Percentiles rank a stretch among this genome's conserved stretches.
phyloP scores from a whole-genome alignment of 2,797 vertebrate species.

The Brachyrhaphis roseni region DNA sequence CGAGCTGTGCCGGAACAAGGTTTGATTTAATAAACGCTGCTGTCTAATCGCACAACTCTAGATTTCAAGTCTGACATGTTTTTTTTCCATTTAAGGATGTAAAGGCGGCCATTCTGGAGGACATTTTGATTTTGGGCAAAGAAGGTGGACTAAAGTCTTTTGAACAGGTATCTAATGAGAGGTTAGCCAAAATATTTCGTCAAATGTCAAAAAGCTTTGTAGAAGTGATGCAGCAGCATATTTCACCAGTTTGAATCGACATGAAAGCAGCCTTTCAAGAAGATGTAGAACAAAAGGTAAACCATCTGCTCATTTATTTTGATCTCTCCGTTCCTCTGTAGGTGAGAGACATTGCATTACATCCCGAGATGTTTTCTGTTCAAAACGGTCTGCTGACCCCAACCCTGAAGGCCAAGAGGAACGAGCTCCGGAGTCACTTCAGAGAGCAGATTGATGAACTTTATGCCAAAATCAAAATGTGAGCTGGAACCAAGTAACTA shows the following conservation, averaged over 20 bases:
- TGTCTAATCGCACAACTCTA: neutral
- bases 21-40: constrained; percentile 46
- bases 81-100: constrained; percentile 80
- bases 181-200: neutral
- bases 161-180: constrained; percentile 87
- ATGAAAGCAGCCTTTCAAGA: neutral
- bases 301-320: neutral
- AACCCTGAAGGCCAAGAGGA: constrained; percentile 93
- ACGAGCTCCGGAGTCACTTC: constrained; percentile 87
- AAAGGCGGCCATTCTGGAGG: constrained; percentile 88
- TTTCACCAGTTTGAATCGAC: neutral
- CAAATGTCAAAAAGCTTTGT: neutral
- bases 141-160: constrained; percentile 94
- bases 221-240: neutral
- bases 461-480: constrained; percentile 91
- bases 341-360: constrained; percentile 90
- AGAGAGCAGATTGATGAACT: constrained; percentile 89
- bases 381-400: constrained; percentile 95
- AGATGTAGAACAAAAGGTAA: neutral
- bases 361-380: constrained; percentile 90
- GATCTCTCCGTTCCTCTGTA: constrained; percentile 55
- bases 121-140: constrained; percentile 89
- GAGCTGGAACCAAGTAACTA: constrained; percentile 41
- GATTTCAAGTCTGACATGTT: neutral
- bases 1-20: constrained; percentile 90